A percentile compares a stretch with the other conserved stretches of the same genome.
phyloP scores from a whole-genome alignment of 2,797 vertebrate genomes.

The Pipistrellus pipistrellus region DNA sequence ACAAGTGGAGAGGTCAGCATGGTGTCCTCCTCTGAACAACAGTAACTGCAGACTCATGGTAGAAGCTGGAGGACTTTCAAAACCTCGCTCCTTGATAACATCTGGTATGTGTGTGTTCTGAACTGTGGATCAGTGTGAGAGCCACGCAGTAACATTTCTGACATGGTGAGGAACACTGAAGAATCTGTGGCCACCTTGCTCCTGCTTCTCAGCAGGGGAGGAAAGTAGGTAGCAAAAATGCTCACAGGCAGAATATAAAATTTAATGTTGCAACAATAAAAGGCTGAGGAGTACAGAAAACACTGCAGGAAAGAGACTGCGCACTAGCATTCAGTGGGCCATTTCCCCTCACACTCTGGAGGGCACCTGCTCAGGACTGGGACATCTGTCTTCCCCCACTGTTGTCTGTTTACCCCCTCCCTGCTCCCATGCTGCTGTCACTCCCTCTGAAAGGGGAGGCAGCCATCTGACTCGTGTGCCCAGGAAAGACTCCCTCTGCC shows the following conservation, averaged over 20 bases:
- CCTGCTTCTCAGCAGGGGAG: not conserved
- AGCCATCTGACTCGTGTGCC: not conserved
- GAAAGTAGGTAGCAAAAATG: not conserved
- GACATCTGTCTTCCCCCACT: not conserved
- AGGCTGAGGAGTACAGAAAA: not conserved
- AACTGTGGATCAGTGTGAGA: not conserved
- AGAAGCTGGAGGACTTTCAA: not conserved
- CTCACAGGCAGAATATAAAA: not conserved
- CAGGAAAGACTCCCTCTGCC: not conserved
- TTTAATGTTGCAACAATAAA: not conserved
- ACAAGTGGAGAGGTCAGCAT: not conserved
- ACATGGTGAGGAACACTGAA: not conserved
- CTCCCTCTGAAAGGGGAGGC: not conserved
- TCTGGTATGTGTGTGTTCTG: not conserved
- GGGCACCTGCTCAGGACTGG: not conserved
- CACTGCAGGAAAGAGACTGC: not conserved
- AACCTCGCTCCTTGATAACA: not conserved
- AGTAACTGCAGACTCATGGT: not conserved
- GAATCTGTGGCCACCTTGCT: not conserved
- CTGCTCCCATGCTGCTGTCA: not conserved
- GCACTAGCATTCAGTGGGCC: not conserved
- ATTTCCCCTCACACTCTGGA: not conserved
- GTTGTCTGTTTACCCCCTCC: accelerated
- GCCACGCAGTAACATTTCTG: not conserved
- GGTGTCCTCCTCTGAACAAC: not conserved